Evolutionary conservation across 2,888 invertebrate genomes (phyloP).

Genomic region (Lumbricus terrestris): DNA sequence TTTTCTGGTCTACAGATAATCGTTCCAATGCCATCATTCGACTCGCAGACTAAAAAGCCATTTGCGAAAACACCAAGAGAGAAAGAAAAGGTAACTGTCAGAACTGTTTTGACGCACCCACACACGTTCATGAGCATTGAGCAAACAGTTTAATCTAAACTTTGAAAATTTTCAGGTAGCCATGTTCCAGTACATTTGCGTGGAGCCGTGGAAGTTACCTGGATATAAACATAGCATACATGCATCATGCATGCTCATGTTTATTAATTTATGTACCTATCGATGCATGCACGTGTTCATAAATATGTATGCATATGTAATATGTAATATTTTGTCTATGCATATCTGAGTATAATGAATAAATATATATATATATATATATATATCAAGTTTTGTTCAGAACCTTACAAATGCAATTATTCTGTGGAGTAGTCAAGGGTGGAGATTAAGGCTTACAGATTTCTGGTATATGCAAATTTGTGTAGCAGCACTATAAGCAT

Average conservation of each 20-base stretch:
- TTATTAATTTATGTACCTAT: background rate
- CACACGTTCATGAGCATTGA: background rate
- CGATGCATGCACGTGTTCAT: background rate
- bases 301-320: no score
- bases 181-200: background rate
- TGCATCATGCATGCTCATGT: background rate
- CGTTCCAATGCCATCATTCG: conserved; percentile 60
- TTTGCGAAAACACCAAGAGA: conserved; percentile 43
- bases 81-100: conserved; percentile 44
- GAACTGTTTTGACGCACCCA: background rate
- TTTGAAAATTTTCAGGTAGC: background rate
- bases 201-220: background rate
- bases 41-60: conserved; percentile 51
- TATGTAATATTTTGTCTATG: no score
- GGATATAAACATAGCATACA: background rate
- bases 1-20: conserved; percentile 43
- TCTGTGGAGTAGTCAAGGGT: no score
- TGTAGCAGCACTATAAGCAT: no score
- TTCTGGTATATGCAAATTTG: no score
- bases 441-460: no score
- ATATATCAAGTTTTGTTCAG: no score
- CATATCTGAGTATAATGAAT: no score
- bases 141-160: background rate
- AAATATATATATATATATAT: no score
- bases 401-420: no score